Evolutionary conservation across 1,140 invertebrate species (phyloP).

Genomic region (Zaprionus nigranus): DNA sequence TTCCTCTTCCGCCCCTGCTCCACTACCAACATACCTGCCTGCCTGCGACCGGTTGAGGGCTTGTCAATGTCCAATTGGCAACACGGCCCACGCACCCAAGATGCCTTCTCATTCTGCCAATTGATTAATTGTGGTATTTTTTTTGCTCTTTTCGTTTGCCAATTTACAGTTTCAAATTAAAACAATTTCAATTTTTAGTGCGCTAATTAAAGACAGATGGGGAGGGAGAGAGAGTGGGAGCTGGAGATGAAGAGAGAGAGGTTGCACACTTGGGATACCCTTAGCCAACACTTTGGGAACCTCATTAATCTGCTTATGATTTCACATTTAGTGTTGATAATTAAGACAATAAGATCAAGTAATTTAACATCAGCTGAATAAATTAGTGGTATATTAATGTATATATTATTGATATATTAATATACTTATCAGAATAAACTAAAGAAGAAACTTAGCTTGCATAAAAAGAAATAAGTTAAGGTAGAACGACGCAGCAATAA

Average conservation of each 20-base stretch:
- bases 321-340: background rate
- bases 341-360: background rate
- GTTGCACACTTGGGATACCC: background rate
- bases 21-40: constrained; percentile 46
- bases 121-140: constrained; percentile 64
- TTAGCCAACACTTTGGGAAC: background rate
- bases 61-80: constrained; percentile 56
- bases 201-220: constrained; percentile 60
- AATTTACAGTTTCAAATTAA: constrained; percentile 49
- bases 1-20: background rate
- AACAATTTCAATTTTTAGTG: constrained; percentile 31
- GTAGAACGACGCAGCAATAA: background rate
- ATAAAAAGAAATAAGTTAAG: background rate
- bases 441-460: background rate
- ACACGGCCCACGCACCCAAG: constrained; percentile 56
- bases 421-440: too few species aligned
- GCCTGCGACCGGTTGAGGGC: constrained; percentile 33
- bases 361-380: background rate
- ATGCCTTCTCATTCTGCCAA: constrained; percentile 62
- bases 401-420: too few species aligned
- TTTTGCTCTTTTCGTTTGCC: constrained; percentile 58
- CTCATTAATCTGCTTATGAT: background rate
- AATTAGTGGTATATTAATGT: background rate
- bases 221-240: background rate
- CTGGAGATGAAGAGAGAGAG: background rate